Conservation (phyloP, 2,797 vertebrate species). For the Syngnathus acus region DNA sequence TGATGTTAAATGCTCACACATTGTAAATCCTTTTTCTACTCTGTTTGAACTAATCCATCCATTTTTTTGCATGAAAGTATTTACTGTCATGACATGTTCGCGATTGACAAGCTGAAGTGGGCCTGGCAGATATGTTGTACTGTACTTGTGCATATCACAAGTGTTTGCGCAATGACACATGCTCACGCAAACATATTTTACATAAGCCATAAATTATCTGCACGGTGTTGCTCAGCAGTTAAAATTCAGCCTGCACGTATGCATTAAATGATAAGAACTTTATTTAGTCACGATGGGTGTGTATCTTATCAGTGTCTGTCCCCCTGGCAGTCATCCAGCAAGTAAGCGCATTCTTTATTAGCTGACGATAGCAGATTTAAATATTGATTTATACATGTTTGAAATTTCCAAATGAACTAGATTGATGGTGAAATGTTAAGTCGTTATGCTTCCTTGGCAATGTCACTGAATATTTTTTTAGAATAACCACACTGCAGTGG, state of each 20-base stretch:
- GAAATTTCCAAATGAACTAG: background rate
- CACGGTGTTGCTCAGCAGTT: background rate
- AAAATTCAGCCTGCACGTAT: conserved; percentile 14
- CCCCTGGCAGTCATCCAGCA: conserved; percentile 12
- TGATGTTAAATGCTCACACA: background rate
- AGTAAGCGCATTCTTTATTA: conserved; percentile 3
- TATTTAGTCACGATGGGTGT: conserved; percentile 19
- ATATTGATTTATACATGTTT: conserved; percentile 9
- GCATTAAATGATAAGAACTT: conserved; percentile 13
- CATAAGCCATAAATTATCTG: background rate
- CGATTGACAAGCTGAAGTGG: conserved; percentile 1
- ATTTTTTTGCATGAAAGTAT: background rate
- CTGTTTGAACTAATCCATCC: background rate
- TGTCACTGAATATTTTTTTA: background rate
- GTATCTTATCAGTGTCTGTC: conserved; percentile 16
- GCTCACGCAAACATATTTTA: background rate
- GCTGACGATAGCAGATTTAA: background rate
- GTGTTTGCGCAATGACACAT: background rate
- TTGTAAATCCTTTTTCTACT: background rate
- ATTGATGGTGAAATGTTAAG: no score
- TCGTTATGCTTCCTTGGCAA: background rate
- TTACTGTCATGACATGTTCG: no score
- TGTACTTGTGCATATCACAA: background rate
- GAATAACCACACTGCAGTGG: background rate
- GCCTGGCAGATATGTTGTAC: background rate